phyloP scores from a whole-genome alignment of 2,797 vertebrate species.

The Tarsius wallacei region DNA sequence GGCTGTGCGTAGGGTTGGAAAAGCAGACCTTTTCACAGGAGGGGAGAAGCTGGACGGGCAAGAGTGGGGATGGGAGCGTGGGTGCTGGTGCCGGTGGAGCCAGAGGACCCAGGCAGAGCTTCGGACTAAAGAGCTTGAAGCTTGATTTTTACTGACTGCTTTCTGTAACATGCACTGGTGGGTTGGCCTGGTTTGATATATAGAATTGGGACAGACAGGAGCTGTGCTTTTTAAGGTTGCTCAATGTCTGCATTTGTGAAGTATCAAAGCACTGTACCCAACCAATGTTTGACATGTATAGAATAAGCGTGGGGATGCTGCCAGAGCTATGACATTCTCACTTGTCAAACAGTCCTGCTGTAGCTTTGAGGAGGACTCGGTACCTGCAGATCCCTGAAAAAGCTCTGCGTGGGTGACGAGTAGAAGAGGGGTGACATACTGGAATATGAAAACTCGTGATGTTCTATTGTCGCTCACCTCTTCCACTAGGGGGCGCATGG shows the following conservation, averaged over 20 bases:
- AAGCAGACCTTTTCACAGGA: neutral
- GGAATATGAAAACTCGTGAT: neutral
- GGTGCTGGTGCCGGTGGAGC: neutral
- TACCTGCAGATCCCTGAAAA: neutral
- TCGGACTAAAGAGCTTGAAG: neutral
- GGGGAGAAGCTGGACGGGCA: neutral
- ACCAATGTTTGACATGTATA: neutral
- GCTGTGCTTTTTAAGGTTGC: neutral
- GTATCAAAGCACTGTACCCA: neutral
- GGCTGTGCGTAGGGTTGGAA: neutral
- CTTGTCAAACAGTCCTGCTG: neutral
- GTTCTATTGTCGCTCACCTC: constrained; percentile 55
- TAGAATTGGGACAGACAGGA: neutral
- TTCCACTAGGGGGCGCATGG: constrained; percentile 77
- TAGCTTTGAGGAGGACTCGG: neutral
- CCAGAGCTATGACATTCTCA: neutral
- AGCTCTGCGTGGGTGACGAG: neutral
- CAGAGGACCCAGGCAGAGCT: neutral
- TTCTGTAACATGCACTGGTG: neutral
- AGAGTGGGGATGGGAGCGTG: neutral
- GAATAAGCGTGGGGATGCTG: neutral
- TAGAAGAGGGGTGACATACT: neutral
- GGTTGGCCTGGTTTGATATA: neutral
- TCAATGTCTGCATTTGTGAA: neutral
- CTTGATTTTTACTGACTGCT: neutral